These are phyloP conservation scores for Neodiprion lecontei DNA, from an alignment of 1,140 invertebrate species.

Conservation along the genomic window DNA sequence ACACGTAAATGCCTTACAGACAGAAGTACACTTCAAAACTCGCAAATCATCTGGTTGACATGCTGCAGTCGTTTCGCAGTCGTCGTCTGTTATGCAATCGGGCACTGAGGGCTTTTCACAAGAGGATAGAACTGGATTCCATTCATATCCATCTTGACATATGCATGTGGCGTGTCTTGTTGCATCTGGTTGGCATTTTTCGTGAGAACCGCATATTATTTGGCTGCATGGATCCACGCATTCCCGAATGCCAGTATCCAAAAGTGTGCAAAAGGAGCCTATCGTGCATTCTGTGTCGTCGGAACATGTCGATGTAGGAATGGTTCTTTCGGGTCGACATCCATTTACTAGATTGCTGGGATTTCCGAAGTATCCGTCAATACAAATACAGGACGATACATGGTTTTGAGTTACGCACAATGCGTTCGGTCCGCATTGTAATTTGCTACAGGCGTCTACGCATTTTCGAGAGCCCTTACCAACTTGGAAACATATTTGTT, in stretches of 20 bases:
- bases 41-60: conserved; percentile 85
- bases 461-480: conserved; percentile 79
- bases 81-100: conserved; percentile 75
- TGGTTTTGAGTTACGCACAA: conserved; percentile 84
- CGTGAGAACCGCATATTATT: conserved; percentile 81
- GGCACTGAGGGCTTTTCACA: conserved; percentile 88
- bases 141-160: conserved; percentile 77
- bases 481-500: conserved; percentile 86
- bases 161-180: conserved; percentile 75
- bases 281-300: conserved; percentile 74
- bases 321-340: conserved; percentile 72
- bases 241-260: conserved; percentile 67
- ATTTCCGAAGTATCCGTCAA: conserved; percentile 80
- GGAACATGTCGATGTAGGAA: conserved; percentile 64
- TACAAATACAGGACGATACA: conserved; percentile 83
- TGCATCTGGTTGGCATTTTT: conserved; percentile 75
- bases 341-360: conserved; percentile 78
- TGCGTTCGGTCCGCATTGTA: conserved; percentile 90
- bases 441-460: conserved; percentile 84
- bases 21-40: conserved; percentile 80
- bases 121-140: conserved; percentile 80
- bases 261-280: conserved; percentile 67
- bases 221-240: conserved; percentile 82
- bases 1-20: conserved; percentile 82
- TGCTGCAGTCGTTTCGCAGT: conserved; percentile 73